Percentiles rank a stretch among this genome's conserved stretches.
Conservation (phyloP, 2,888 invertebrate genomes). For the Phortica magna region DNA sequence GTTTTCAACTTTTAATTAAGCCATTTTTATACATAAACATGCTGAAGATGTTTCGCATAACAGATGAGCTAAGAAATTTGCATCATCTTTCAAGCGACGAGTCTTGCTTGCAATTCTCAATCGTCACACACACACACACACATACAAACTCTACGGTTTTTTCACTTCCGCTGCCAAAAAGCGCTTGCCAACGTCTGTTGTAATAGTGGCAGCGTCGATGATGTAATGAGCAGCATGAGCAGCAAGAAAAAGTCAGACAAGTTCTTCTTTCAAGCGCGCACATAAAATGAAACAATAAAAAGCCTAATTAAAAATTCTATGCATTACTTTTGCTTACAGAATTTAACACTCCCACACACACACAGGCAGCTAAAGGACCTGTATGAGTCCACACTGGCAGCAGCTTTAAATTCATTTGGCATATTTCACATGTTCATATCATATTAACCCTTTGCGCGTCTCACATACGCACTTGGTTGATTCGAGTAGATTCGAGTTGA, state of each 20-base stretch:
- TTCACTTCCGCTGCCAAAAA: not conserved
- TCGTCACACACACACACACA: not conserved
- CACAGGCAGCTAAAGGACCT: constrained; percentile 23
- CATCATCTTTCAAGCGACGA: too few species aligned
- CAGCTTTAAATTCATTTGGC: constrained; percentile 18
- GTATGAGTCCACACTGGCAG: not conserved
- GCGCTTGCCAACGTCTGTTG: not conserved
- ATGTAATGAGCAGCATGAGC: not conserved
- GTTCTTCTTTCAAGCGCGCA: not conserved
- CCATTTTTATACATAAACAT: constrained; percentile 60
- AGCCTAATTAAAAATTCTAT: constrained; percentile 71
- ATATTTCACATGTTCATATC: constrained; percentile 34
- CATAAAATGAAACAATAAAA: constrained; percentile 58
- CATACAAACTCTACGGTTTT: too few species aligned
- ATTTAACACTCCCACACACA: constrained; percentile 60
- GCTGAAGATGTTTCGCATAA: constrained; percentile 68
- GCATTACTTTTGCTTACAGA: constrained; percentile 71
- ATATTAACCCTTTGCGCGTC: constrained; percentile 29
- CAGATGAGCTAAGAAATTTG: constrained; percentile 61
- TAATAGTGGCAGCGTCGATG: not conserved
- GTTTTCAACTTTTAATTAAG: constrained; percentile 70
- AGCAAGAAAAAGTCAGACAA: not conserved
- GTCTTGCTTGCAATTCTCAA: constrained; percentile 17
- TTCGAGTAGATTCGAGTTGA: too few species aligned
- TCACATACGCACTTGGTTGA: not conserved